Base-by-base conservation (phyloP, 2,113 vertebrate genomes). In the Microtus pennsylvanicus region DNA sequence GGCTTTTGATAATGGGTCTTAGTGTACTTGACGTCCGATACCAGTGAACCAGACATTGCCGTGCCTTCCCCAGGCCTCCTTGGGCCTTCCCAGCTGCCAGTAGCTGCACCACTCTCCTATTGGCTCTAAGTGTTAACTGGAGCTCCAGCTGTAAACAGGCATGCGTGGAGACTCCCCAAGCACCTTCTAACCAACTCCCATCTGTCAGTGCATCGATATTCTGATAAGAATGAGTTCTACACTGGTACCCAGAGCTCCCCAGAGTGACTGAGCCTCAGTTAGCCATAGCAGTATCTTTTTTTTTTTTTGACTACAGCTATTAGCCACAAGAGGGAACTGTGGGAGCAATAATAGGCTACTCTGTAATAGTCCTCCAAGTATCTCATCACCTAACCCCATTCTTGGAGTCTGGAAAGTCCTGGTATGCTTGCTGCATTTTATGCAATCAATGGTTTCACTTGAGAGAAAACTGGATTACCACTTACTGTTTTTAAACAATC, bases 291-390 rank as follows among this genome's bases (percentile, higher is more conserved):
- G 52, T 74, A 72, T 28, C 12, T 50, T 50, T 50, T 50, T 50
- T 50, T 50, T 50, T 50, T 50, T 50, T 42, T 47, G n/a, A 22
- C 24, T 87, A 12, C 91, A 47, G 52, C 67, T 17, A 81, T 95
- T 80, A 89, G 58, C 88, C 90, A 94, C 88, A 91, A 87, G 90
- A 95, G 90, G 94, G 45, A 97, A 95, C 77, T 78, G 3, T 35
- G 33, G 50, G 61, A 92, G 47, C 63, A 87, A 47, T 50, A 82
- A 78, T 3, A 80, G 55, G 38, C 13, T 63, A 87, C 55, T 80
- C 75, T 16, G 24, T 87, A 35, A 42, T 89, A 30, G 35, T 81
- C 45, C 70, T 91, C 75, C 81, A 69, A 81, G 78, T 28, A 82
- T 74, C 30, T 81, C 55, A 58, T 58, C 58, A 87, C 10, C 45